Conservation (phyloP, 2,113 vertebrate genomes). For the Limanda limanda region DNA sequence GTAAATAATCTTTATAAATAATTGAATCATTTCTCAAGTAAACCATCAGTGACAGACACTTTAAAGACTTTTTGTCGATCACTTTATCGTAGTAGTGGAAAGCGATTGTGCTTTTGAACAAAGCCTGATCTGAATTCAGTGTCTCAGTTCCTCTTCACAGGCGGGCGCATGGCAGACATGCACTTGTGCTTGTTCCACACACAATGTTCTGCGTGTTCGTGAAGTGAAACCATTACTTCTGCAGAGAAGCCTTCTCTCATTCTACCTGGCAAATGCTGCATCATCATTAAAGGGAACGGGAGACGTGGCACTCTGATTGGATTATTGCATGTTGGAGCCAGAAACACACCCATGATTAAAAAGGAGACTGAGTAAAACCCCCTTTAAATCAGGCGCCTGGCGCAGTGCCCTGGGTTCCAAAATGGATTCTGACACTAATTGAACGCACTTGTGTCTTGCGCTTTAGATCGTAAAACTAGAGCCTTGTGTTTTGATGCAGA, state of each 20-base stretch:
- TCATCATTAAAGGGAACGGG: not conserved
- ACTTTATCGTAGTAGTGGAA: too few species aligned
- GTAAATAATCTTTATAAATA: too few species aligned
- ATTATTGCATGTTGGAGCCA: not conserved
- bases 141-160: not conserved
- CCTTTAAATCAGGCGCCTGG: not conserved
- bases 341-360: conserved; percentile 2
- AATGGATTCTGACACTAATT: not conserved
- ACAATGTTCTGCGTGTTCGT: too few species aligned
- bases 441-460: not conserved
- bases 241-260: not conserved
- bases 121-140: not conserved
- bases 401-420: not conserved
- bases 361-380: not conserved
- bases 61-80: too few species aligned
- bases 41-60: not conserved
- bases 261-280: not conserved
- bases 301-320: not conserved
- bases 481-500: not conserved
- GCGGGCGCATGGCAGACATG: not conserved
- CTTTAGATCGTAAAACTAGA: not conserved
- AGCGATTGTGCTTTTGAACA: too few species aligned
- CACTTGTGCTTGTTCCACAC: not conserved
- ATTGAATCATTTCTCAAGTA: not conserved
- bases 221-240: not conserved